A percentile compares a stretch with the other conserved stretches of the same genome.
Evolutionary conservation across 1,140 invertebrate genomes (phyloP).

Genomic region (Macrotrachela quadricornifera): DNA sequence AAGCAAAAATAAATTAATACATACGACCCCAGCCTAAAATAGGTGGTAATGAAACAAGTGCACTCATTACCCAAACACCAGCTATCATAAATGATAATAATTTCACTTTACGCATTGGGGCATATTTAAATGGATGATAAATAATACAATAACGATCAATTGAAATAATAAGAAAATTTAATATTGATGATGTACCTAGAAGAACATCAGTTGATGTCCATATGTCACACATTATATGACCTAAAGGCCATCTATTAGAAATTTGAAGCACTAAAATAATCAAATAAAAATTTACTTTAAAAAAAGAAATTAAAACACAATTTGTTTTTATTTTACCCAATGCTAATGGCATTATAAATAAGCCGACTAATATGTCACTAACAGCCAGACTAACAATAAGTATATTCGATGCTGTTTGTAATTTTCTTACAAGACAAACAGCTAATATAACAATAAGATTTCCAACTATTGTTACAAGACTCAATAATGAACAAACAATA

Average conservation of each 20-base stretch:
- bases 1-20: too few relatives aligned
- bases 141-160: constrained; percentile 37
- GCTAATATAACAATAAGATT: constrained; percentile 35
- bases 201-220: constrained; percentile 35
- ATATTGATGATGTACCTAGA: constrained; percentile 35
- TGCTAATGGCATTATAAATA: constrained; percentile 46
- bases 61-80: constrained; percentile 31
- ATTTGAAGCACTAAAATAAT: too few relatives aligned
- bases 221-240: constrained; percentile 29
- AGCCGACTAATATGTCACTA: constrained; percentile 49
- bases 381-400: constrained; percentile 49
- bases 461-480: constrained; percentile 14
- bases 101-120: constrained; percentile 29
- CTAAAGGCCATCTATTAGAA: constrained; percentile 27
- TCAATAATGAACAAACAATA: too few relatives aligned
- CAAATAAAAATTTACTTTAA: too few relatives aligned
- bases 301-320: too few relatives aligned
- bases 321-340: too few relatives aligned
- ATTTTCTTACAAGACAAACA: constrained; percentile 30
- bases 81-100: constrained; percentile 30
- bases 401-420: constrained; percentile 42
- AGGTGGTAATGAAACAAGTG: constrained; percentile 32
- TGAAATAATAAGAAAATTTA: constrained; percentile 36
- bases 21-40: constrained; percentile 24
- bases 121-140: constrained; percentile 34